These are phyloP conservation scores for Coryphaenoides rupestris DNA, from an alignment of 2,113 vertebrate species.

Conservation along the genomic window DNA sequence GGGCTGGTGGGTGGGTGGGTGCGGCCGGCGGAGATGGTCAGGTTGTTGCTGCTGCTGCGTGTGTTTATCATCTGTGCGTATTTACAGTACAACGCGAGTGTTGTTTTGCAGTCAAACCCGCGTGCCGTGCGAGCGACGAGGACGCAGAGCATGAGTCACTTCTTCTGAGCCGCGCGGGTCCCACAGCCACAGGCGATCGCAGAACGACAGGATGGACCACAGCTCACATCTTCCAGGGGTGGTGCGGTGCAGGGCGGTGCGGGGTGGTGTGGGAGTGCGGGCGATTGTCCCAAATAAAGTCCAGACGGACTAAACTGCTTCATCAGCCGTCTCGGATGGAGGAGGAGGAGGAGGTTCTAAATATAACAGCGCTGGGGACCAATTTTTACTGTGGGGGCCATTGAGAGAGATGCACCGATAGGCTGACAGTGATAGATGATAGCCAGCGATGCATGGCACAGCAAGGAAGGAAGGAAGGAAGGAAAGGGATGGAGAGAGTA, in stretches of 20 bases:
- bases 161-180: conserved; percentile 18
- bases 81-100: too few relatives aligned
- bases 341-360: conserved; percentile 16
- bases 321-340: conserved; percentile 24
- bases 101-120: conserved; percentile 1
- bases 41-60: too few relatives aligned
- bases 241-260: conserved; percentile 28
- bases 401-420: conserved; percentile 29
- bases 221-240: conserved; percentile 25
- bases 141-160: neutral
- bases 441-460: conserved; percentile 4
- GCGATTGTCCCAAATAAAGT: conserved; percentile 32
- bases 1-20: too few relatives aligned
- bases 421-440: conserved; percentile 18
- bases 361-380: conserved; percentile 38
- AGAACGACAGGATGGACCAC: conserved; percentile 22
- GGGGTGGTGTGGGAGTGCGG: conserved; percentile 7
- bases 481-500: neutral
- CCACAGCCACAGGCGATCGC: conserved; percentile 28
- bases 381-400: neutral
- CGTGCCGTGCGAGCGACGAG: conserved; percentile 36
- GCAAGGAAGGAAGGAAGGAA: neutral
- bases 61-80: too few relatives aligned
- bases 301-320: conserved; percentile 30
- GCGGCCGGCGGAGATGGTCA: too few relatives aligned